Evolutionary conservation across 2,797 vertebrate genomes (phyloP), one percentile per base, ranked within the genome.

Genomic region (Crocidura indochinensis): DNA sequence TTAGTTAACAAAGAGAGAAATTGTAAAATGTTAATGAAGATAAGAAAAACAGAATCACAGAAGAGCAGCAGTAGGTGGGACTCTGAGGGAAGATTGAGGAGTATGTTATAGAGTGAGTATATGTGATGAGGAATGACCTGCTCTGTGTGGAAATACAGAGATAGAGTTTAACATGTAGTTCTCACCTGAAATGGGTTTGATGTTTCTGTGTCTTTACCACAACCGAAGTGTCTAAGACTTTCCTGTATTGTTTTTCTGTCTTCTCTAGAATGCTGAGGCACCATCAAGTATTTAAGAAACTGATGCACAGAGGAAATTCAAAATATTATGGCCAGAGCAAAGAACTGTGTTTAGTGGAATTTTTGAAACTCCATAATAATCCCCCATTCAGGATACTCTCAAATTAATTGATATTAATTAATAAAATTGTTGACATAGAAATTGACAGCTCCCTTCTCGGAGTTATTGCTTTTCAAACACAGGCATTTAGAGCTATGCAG

Each of bases 1-100:
- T 31, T n/a, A 71, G 62, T 47, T 77, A 89, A 84, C 72, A 80
- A 31, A 74, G 75, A 81, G 90, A 87, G n/a, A 84, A 71, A 90
- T 8, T 27, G 17, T 12, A 17, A 67, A 47, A 68, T n/a, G 19
- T 87, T 73, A 64, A 56, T 15, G 11, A 72, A 44, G 72, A 56
- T 29, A 71, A n/a, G 84, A 56, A 24, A 15, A 76, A 79, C 65
- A 56, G 47, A 91, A 62, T 31, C 44, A 8, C 2, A 49, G 88
- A 60, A 27, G 6, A 29, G 47, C 12, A 10, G 51, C 69, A 15
- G 68, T 88, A 6, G 10, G 49, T 6, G 31, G 8, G 29, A 2
- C 38, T 56, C 65, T 12, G 31, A 73, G 27, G 64, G 56, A 73
- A 80, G 46, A 51, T 1, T 15, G 0, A 27, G 69, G 69, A 71